A percentile compares a stretch with the other conserved stretches of the same genome.
phyloP scores from a whole-genome alignment of 1,140 invertebrate genomes.

The Drosophila sturtevanti region DNA sequence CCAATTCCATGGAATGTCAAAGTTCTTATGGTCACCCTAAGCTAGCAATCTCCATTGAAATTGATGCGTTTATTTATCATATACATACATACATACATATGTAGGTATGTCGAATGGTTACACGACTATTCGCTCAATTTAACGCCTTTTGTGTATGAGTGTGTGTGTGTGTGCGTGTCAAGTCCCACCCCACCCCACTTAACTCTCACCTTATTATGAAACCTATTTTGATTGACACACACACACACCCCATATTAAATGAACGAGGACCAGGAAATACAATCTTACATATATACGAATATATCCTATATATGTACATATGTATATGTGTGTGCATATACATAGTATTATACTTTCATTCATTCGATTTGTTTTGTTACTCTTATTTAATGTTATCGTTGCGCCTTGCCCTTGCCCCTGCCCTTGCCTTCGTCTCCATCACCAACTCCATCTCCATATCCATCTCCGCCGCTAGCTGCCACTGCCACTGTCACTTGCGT shows the following conservation, averaged over 20 bases:
- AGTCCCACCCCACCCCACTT: too few relatives aligned
- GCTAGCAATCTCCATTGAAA: not conserved
- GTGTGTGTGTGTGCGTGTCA: too few relatives aligned
- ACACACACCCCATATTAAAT: not conserved
- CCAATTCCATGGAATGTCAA: too few relatives aligned
- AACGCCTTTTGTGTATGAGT: not conserved
- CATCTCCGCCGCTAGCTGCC: not conserved
- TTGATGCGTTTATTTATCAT: constrained; percentile 11
- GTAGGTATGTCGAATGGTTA: too few relatives aligned
- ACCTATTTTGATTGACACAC: constrained; percentile 63
- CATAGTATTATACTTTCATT: constrained; percentile 23
- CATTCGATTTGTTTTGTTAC: constrained; percentile 44
- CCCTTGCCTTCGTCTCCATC: not conserved
- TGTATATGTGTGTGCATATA: not conserved
- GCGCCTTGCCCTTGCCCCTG: not conserved
- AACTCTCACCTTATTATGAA: constrained; percentile 39
- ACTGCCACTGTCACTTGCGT: not conserved
- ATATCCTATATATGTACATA: not conserved
- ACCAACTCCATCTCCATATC: too few relatives aligned
- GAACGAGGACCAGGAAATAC: not conserved
- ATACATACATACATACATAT: too few relatives aligned
- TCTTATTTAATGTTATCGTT: constrained; percentile 35
- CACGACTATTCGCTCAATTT: not conserved
- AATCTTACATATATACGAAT: not conserved
- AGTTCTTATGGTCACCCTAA: too few relatives aligned